Evolutionary conservation across 2,113 vertebrate species (phyloP), one percentile per base, ranked within the genome.

Genomic region (Alouatta palliata): DNA sequence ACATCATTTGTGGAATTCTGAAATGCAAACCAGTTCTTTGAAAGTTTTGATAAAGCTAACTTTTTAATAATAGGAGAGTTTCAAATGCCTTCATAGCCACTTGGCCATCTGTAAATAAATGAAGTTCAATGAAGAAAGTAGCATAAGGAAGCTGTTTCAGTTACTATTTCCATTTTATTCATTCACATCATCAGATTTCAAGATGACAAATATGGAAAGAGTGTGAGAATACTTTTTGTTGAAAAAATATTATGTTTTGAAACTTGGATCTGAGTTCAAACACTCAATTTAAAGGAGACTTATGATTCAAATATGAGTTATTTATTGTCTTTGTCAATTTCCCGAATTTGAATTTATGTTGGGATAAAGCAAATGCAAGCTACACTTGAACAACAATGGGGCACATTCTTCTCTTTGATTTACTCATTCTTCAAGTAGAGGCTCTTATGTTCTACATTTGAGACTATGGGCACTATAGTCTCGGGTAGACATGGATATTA

Each of bases 171-270:
- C 97, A 97, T 98, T 98, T 97, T 96, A 91, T 96, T 98, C 98
- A 91, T 97, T 97, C 98, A 98, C 97, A 20, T 98, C 98, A 97
- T 97, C 98, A 93, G 95, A 0, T 98, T 98, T 97, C 98, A 96
- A 97, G 96, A 97, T 98, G 98, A 98, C 98, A 97, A 95, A 97
- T 98, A 98, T 95, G 96, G 97, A 97, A 98, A 98, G 95, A 97
- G 98, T 43, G 96, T 93, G 96, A 97, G 96, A 98, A 98, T 87
- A 94, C 94, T 90, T 96, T 97, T 90, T 96, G 97, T 94, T 77
- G 1, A 6, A 68, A 90, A 97, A 92, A 76, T 0, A 71, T 87
- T 45, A 58, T 58, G 8, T 73, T 98, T 97, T 93, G 97, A 97
- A 96, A 96, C 94, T 98, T 98, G 98, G 98, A 95, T 96, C 97